Evolutionary conservation across 37 sponge, comb jelly and placozoan genomes (phyloP).

Genomic region (Petrosia ficiformis): DNA sequence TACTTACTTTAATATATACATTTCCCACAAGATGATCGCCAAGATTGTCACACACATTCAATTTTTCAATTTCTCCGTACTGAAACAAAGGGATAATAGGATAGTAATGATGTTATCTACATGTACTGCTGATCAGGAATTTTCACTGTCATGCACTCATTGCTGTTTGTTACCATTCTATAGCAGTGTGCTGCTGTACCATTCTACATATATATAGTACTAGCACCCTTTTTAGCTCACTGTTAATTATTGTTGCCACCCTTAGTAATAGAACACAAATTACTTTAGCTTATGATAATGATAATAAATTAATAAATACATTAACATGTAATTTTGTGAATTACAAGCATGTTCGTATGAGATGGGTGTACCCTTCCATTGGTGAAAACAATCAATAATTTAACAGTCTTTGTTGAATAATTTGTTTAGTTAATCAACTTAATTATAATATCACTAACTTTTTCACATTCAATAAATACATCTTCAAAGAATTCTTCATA

Average conservation of each 20-base stretch:
- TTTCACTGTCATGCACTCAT: not conserved
- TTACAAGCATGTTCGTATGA: no score
- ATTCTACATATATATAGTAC: not conserved
- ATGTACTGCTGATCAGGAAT: not conserved
- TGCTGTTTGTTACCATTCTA: not conserved
- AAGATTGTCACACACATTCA: conserved; percentile 98
- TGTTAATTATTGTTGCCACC: no score
- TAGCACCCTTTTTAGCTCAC: not conserved
- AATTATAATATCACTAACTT: conserved; percentile 31
- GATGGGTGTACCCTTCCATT: no score
- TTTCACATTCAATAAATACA: conserved; percentile 94
- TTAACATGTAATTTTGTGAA: no score
- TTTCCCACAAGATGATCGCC: conserved; percentile 97
- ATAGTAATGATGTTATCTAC: no score
- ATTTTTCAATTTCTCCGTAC: conserved; percentile 95
- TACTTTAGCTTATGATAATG: no score
- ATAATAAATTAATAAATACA: no score
- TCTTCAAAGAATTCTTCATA: conserved; percentile 95
- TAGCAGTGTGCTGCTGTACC: no score
- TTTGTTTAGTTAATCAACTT: no score
- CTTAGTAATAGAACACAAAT: no score
- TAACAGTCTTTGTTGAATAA: no score
- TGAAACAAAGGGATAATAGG: not conserved
- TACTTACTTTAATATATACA: conserved; percentile 90
- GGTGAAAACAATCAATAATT: no score